Base-by-base conservation (phyloP, 2,888 invertebrate genomes). In the Petrolisthes manimaculis region DNA sequence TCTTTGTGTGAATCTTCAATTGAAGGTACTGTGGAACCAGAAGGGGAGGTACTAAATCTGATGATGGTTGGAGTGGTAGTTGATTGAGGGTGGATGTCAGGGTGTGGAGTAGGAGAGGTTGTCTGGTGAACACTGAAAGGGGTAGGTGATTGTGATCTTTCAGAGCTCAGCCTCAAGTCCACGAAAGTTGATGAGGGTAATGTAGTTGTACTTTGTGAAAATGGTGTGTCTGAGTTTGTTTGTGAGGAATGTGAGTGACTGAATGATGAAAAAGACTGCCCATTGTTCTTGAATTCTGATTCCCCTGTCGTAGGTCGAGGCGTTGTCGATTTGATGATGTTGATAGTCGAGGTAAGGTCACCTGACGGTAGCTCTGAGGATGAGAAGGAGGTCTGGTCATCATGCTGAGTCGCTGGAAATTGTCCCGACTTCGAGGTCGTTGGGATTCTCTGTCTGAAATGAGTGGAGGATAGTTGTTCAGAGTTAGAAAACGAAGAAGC, bases 371-470 rank as follows among this genome's bases (percentile, higher is more conserved):
- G 12, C 75, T 51, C 2, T 24, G 78, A 14, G 78, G 51, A 51
- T 51, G 51, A 4, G 78, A 53, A n/a, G 14, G 24, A 24, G 53
- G 53, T 53, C 6, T 18, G 78, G 14, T n/a, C 18, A 21, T 71
- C 71, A n/a, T 14, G 71, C 14, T n/a, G 71, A n/a, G 71, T 71
- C 71, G 18, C 12, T 8, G 6, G 37, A 37, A 37, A 37, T 37
- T 18, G 71, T 71, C 71, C 67, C 14, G 67, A 14, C 67, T 67
- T 37, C 67, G 14, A n/a, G n/a, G 81, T 67, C n/a, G 81, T n/a
- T 21, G 81, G 67, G 53, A 81, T 9, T 5, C 81, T 61, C 14
- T 61, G 81, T 37, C 81, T 81, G 81, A 81, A 81, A 81, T 21
- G 81, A 81, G 77, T 51, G 37, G 77, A 51, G 37, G 77, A 51